Conservation (phyloP, 2,797 vertebrate genomes). For the Ispidina picta region DNA sequence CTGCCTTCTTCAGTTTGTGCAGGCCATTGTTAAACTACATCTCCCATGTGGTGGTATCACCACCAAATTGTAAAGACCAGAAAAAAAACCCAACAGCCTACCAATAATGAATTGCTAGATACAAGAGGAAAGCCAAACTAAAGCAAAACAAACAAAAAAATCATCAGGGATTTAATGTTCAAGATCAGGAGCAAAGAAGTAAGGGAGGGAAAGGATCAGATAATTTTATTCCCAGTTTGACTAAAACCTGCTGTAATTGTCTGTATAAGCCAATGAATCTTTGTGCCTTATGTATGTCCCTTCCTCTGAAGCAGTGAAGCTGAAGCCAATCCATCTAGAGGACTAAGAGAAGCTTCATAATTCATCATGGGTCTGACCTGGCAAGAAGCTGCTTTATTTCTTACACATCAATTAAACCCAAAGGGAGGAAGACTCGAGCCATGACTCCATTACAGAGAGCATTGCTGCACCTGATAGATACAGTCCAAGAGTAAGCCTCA, state of each 20-base stretch:
- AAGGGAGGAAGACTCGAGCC: not conserved
- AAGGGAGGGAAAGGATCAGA: not conserved
- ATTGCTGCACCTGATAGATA: not conserved
- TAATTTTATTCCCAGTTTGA: not conserved
- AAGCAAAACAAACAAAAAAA: not conserved
- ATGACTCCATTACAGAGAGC: not conserved
- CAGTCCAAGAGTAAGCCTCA: not conserved
- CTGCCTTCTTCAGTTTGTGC: not conserved
- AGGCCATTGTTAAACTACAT: not conserved
- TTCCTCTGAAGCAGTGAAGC: not conserved
- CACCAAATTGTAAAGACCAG: not conserved
- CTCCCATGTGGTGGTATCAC: not conserved
- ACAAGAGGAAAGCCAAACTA: not conserved
- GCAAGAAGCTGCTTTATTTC: not conserved
- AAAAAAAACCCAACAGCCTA: not conserved
- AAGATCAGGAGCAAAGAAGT: not conserved
- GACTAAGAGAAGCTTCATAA: not conserved
- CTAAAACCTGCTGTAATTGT: not conserved
- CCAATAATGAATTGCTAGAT: not conserved
- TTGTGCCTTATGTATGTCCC: not conserved
- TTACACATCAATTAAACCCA: not conserved
- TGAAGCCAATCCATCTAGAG: not conserved
- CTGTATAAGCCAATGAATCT: not conserved
- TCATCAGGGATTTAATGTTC: not conserved
- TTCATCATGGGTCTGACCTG: not conserved